A percentile compares a stretch with the other conserved stretches of the same genome.
These are phyloP conservation scores for Oasisia sp. DNA, from an alignment of 2,888 invertebrate species.

Conservation along the genomic window DNA sequence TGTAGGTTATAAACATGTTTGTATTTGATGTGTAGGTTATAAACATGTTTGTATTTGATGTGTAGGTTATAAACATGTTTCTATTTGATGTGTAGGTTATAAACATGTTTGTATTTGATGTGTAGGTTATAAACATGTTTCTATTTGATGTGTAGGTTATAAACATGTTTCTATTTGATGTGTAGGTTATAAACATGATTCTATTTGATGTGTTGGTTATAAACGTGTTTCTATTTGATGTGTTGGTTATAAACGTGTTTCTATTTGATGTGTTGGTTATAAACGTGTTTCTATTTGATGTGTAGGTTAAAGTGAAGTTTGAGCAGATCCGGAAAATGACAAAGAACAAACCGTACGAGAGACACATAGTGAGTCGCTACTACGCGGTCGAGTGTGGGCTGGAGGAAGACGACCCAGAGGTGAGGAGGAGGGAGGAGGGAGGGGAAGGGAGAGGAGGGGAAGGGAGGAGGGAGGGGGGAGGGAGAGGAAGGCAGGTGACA, in stretches of 20 bases:
- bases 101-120: too few relatives aligned
- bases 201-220: background rate
- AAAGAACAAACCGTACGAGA: conserved; percentile 60
- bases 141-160: too few relatives aligned
- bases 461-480: background rate
- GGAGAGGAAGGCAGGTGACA: too few relatives aligned
- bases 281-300: background rate
- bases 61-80: too few relatives aligned
- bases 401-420: conserved; percentile 45
- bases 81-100: too few relatives aligned
- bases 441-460: background rate
- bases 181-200: too few relatives aligned
- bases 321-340: conserved; percentile 57
- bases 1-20: too few relatives aligned
- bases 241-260: background rate
- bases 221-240: background rate
- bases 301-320: conserved; percentile 62
- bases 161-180: too few relatives aligned
- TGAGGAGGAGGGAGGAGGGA: conserved; percentile 27
- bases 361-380: conserved; percentile 62
- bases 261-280: conserved; percentile 46
- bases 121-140: too few relatives aligned
- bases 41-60: too few relatives aligned
- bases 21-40: too few relatives aligned
- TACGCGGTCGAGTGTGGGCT: conserved; percentile 56